Percentiles rank a stretch among this genome's conserved stretches.
Evolutionary conservation across 2,888 invertebrate species (phyloP).

Genomic region (Acanthosepion esculentum): DNA sequence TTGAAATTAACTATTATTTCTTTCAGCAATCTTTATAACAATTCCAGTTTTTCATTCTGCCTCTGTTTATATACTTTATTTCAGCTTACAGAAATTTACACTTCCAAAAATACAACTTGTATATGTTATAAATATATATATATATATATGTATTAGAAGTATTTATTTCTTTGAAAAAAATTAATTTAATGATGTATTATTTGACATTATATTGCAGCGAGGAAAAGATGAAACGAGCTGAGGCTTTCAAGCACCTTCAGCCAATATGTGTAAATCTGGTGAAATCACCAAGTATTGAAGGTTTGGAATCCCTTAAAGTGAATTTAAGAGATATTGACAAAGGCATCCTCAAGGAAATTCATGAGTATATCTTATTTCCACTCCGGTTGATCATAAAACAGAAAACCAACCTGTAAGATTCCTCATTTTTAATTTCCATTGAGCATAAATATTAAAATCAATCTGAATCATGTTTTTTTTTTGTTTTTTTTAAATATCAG

Average conservation of each 20-base stretch:
- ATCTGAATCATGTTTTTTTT: no score
- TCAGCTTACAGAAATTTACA: not conserved
- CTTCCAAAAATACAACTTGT: not conserved
- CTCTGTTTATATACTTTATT: not conserved
- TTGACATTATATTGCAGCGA: not conserved
- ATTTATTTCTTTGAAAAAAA: not conserved
- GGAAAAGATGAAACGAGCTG: not conserved
- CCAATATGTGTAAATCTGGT: slow-evolving; percentile 64
- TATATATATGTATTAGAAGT: not conserved
- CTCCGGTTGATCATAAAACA: slow-evolving; percentile 64
- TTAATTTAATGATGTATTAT: not conserved
- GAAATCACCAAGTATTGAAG: slow-evolving; percentile 58
- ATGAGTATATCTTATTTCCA: slow-evolving; percentile 69
- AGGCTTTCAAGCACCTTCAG: slow-evolving; percentile 58
- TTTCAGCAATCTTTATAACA: no score
- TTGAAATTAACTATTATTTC: no score
- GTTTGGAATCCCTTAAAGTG: slow-evolving; percentile 53
- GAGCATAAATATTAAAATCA: no score
- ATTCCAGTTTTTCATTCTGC: no score
- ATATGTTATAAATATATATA: no score
- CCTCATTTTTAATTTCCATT: not conserved
- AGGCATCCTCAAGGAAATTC: slow-evolving; percentile 59
- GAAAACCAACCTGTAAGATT: slow-evolving; percentile 58
- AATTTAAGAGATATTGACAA: slow-evolving; percentile 54
- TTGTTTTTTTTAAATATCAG: no score